A percentile compares a stretch with the other conserved stretches of the same genome.
These are phyloP conservation scores for Macroramphosus scolopax DNA, from an alignment of 2,797 vertebrate species.

Conservation along the genomic window DNA sequence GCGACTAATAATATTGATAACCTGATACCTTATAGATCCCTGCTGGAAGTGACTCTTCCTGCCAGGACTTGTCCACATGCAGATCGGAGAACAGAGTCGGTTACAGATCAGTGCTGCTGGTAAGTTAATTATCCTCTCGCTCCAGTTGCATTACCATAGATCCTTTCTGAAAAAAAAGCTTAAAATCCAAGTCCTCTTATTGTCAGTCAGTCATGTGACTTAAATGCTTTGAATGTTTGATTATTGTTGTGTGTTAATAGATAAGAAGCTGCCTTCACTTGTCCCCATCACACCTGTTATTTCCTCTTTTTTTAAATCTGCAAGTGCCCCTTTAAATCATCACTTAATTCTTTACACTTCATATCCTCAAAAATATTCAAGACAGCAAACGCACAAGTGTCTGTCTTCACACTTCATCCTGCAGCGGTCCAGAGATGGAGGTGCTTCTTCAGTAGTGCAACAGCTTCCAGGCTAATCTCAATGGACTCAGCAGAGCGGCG, in stretches of 20 bases:
- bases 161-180: background rate
- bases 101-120: slow-evolving; percentile 1
- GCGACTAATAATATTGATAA: slow-evolving; percentile 11
- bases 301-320: slow-evolving; percentile 1
- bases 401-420: slow-evolving; percentile 4
- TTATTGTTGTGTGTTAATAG: no score
- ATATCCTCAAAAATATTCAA: background rate
- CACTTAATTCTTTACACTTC: slow-evolving; percentile 9
- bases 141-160: background rate
- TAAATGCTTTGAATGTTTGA: no score
- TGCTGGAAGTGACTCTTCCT: slow-evolving; percentile 23
- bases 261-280: slow-evolving; percentile 8
- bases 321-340: background rate
- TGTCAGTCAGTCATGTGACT: no score
- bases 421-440: slow-evolving; percentile 19
- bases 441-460: slow-evolving; percentile 1
- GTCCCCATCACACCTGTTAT: slow-evolving; percentile 1
- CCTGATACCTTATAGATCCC: slow-evolving; percentile 35
- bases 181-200: slow-evolving; percentile 9
- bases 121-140: slow-evolving; percentile 2
- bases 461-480: slow-evolving; percentile 47
- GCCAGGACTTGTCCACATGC: slow-evolving; percentile 6
- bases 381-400: slow-evolving; percentile 6
- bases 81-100: slow-evolving; percentile 14
- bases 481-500: slow-evolving; percentile 40